These are phyloP conservation scores for Lamprologus sp. DNA, from an alignment of 2,113 vertebrate species.

Conservation along the genomic window DNA sequence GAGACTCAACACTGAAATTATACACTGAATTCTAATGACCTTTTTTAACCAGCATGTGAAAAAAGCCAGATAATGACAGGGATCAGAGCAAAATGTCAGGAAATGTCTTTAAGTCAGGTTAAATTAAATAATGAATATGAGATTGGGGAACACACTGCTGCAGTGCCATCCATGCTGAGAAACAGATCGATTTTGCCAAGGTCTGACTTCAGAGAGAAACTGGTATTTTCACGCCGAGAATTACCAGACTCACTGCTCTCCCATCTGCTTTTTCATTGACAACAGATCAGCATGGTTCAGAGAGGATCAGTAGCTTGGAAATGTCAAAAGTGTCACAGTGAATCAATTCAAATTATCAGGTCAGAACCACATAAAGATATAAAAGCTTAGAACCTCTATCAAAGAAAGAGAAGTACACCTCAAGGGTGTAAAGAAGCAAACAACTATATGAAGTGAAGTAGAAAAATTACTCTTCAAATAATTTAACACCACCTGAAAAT, in stretches of 20 bases:
- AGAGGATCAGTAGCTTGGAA: constrained; percentile 37
- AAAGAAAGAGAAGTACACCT: not conserved
- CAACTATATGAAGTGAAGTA: not conserved
- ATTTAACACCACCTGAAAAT: not conserved
- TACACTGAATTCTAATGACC: not conserved
- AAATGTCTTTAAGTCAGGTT: not conserved
- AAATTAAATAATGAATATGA: not conserved
- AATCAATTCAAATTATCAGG: constrained; percentile 40
- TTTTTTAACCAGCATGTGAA: not conserved
- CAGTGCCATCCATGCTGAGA: not conserved
- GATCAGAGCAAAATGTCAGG: not conserved
- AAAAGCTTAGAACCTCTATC: not conserved
- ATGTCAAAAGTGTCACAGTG: constrained; percentile 39
- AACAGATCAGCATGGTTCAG: constrained; percentile 24
- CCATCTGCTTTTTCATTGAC: constrained; percentile 8
- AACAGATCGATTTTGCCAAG: not conserved
- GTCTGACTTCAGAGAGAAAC: not conserved
- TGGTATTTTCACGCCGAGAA: not conserved
- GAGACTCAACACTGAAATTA: not conserved
- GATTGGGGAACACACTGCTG: not conserved
- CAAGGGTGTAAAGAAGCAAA: not conserved
- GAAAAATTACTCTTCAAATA: not conserved
- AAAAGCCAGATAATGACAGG: not conserved
- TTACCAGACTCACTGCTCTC: not conserved
- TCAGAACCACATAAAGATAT: constrained; percentile 23